Base-by-base conservation (phyloP, 2,888 invertebrate species). In the Margaritifera margaritifera region DNA sequence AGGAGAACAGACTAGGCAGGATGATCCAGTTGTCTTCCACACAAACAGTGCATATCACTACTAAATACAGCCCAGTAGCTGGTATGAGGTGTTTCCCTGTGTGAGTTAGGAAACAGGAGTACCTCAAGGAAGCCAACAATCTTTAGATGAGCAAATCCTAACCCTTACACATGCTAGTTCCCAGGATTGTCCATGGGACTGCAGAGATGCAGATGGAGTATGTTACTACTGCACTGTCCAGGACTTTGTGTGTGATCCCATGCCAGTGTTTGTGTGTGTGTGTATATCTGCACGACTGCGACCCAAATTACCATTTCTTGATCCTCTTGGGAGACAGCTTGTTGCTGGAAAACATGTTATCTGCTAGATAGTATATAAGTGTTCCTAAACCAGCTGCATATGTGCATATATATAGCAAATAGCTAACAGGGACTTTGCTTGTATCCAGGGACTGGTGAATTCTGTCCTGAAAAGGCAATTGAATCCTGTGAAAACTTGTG, bases 261-360 rank as follows among this genome's bases (percentile, higher is more conserved):
- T n/a, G n/a, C n/a, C n/a, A n/a, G 31, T 31, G 31, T 31, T 6
- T 31, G 31, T 31, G 42, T 42, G 27, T 19, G 2, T 8, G 58
- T n/a, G 52, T 58, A 51, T n/a, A 52, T 42, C 15, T 22, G 67
- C 78, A 6, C 6, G 31, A 6, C 11, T 42, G 11, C 11, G 5
- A 31, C 5, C 31, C 31, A 31, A 31, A 31, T 77, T 70, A 88
- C 88, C 88, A 88, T 73, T 79, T 79, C 73, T 83, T 87, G 22
- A 87, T 87, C 56, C 87, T 76, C n/a, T 81, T 77, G 6, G 88
- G 88, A 27, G 88, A 85, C 2, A 88, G 81, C 76, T 85, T 87
- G 72, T 81, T 88, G 62, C 81, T 84, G 22, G 86, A 81, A 51
- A 84, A 77, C 78, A 88, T 83, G 71, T 85, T 88, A 71, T 88